Evolutionary conservation across 2,888 invertebrate species (phyloP).

Genomic region (Protophormia terraenovae): DNA sequence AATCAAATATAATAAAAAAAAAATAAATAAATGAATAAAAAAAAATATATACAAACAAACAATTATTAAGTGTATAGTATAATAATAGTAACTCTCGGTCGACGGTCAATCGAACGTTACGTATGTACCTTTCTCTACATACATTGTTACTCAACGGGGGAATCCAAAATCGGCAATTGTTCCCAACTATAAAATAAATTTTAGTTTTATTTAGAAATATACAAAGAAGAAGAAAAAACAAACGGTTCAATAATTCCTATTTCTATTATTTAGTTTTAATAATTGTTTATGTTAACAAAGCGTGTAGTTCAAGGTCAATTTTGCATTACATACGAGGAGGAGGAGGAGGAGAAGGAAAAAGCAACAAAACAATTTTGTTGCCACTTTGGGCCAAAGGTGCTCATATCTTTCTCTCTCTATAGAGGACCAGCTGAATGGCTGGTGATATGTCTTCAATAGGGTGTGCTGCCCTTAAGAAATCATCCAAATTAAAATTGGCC

Average conservation of each 20-base stretch:
- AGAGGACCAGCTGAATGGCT: constrained; percentile 73
- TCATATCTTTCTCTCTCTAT: too few species aligned
- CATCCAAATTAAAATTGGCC: constrained; percentile 76
- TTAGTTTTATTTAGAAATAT: too few species aligned
- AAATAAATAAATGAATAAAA: too few species aligned
- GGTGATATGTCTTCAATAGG: constrained; percentile 79
- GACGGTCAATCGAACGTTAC: constrained; percentile 18
- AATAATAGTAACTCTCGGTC: constrained; percentile 9
- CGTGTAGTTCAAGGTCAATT: constrained; percentile 67
- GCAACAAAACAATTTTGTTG: constrained; percentile 10
- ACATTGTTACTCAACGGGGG: background rate
- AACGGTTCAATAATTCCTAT: constrained; percentile 45
- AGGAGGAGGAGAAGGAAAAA: background rate
- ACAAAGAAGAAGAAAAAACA: too few species aligned
- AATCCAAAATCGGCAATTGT: background rate
- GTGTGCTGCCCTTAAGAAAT: constrained; percentile 79
- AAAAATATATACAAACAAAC: background rate
- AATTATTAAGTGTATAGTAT: background rate
- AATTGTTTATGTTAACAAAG: constrained; percentile 27
- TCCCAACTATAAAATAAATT: background rate
- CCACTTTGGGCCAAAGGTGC: too few species aligned
- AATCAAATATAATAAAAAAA: background rate
- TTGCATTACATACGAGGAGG: background rate
- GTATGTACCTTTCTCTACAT: background rate
- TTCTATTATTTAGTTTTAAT: background rate